Percentiles rank a stretch among this genome's conserved stretches.
Evolutionary conservation across 2,113 vertebrate genomes (phyloP).

Genomic region (Trinectes maculatus): DNA sequence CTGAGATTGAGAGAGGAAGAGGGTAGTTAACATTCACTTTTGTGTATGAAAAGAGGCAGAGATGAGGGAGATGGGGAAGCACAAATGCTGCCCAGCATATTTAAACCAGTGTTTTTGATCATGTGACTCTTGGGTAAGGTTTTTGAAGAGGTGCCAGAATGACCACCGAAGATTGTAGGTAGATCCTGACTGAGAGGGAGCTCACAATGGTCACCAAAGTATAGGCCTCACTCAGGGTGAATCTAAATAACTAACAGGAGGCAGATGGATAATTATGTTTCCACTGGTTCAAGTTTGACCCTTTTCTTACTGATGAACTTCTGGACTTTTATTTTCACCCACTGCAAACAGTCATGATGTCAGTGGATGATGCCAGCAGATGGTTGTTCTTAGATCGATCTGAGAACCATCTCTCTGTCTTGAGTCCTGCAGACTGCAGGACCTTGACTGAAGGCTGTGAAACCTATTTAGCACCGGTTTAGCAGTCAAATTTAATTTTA

Average conservation of each 20-base stretch:
- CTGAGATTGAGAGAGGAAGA: slow-evolving; percentile 51
- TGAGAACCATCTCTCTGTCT: slow-evolving; percentile 61
- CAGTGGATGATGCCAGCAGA: slow-evolving; percentile 69
- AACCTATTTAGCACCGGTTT: too few species aligned
- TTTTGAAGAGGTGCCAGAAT: slow-evolving; percentile 38
- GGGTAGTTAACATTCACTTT: slow-evolving; percentile 68
- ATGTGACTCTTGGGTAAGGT: slow-evolving; percentile 33
- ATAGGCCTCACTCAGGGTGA: slow-evolving; percentile 47
- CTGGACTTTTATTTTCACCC: slow-evolving; percentile 28
- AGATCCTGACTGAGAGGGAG: slow-evolving; percentile 32
- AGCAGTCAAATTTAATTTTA: too few species aligned
- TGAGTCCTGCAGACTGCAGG: slow-evolving; percentile 64
- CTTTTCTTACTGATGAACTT: slow-evolving; percentile 35
- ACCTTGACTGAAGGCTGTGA: too few species aligned
- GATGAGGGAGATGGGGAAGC: slow-evolving; percentile 26
- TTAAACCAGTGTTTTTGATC: slow-evolving; percentile 60
- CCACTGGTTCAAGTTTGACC: slow-evolving; percentile 39
- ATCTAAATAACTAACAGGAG: slow-evolving; percentile 65
- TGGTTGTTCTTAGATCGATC: slow-evolving; percentile 72
- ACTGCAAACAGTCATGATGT: slow-evolving; percentile 58
- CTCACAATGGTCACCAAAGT: slow-evolving; percentile 36
- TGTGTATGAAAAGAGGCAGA: slow-evolving; percentile 56
- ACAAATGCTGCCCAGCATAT: slow-evolving; percentile 52
- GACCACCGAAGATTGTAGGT: slow-evolving; percentile 27
- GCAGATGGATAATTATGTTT: slow-evolving; percentile 48